A percentile compares a stretch with the other conserved stretches of the same genome.
phyloP scores from a whole-genome alignment of 2,113 vertebrate species.

The Acanthochromis polyacanthus region DNA sequence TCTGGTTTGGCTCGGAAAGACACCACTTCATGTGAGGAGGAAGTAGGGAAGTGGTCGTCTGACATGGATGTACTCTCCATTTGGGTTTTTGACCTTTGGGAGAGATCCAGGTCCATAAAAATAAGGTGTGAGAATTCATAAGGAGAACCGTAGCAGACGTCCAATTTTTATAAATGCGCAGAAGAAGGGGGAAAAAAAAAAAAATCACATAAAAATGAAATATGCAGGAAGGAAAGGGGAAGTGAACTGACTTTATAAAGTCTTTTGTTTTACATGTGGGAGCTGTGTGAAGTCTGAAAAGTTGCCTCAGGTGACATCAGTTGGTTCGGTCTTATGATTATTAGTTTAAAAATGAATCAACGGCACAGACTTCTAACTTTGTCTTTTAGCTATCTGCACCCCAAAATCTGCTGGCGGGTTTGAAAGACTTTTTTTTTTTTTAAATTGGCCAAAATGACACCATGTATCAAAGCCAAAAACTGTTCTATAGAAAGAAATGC shows the following conservation, averaged over 20 bases:
- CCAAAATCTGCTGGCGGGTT: too few species aligned
- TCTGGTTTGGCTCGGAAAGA: constrained; percentile 28
- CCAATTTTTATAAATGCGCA: constrained; percentile 11
- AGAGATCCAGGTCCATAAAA: constrained; percentile 28
- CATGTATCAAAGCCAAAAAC: too few species aligned
- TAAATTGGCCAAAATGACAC: too few species aligned
- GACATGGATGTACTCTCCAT: constrained; percentile 31
- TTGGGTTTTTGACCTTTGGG: constrained; percentile 25
- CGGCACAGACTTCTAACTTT: too few species aligned
- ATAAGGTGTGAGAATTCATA: constrained; percentile 38
- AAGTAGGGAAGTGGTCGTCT: constrained; percentile 22
- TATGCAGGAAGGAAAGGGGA: neutral
- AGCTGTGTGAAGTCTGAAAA: neutral
- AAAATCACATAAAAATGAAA: neutral
- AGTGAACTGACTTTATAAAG: neutral
- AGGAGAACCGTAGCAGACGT: neutral
- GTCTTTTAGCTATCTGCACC: too few species aligned
- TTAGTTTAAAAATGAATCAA: neutral
- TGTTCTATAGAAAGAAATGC: too few species aligned
- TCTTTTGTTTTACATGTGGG: neutral
- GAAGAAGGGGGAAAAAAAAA: constrained; percentile 19
- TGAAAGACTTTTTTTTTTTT: too few species aligned
- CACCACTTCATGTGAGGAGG: constrained; percentile 18
- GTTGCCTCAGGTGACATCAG: neutral
- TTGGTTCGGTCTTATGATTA: neutral